Conservation (phyloP, 1,140 invertebrate genomes). For the Hormaphis cornu region DNA sequence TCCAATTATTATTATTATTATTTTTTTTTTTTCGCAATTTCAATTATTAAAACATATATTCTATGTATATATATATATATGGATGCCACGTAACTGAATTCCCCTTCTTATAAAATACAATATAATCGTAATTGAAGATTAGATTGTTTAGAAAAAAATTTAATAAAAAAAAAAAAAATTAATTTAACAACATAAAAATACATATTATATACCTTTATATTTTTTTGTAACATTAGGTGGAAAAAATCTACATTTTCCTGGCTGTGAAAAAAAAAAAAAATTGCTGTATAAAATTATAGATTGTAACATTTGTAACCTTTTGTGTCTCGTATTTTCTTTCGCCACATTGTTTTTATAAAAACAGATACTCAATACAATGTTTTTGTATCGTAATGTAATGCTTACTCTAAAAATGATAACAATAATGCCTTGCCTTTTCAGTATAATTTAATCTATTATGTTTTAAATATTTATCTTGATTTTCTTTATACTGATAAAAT, state of each 20-base stretch:
- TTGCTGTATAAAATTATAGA: conserved; percentile 28
- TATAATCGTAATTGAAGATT: conserved; percentile 22
- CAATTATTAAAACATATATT: background rate
- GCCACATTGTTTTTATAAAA: conserved; percentile 20
- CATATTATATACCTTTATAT: conserved; percentile 7
- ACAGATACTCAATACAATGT: conserved; percentile 23
- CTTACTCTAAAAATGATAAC: conserved; percentile 21
- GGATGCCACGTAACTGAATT: conserved; percentile 8
- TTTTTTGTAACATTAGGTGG: conserved; percentile 24
- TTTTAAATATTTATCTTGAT: conserved; percentile 5
- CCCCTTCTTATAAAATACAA: background rate
- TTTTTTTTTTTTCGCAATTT: conserved; percentile 23
- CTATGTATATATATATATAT: background rate
- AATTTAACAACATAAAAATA: background rate
- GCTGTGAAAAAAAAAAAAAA: conserved; percentile 27
- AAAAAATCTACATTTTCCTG: conserved; percentile 25
- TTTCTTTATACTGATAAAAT: background rate
- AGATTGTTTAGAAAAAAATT: conserved; percentile 26
- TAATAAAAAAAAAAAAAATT: background rate
- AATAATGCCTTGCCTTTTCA: conserved; percentile 2
- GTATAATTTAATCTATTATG: background rate
- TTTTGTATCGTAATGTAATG: conserved; percentile 27
- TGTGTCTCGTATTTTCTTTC: conserved; percentile 30
- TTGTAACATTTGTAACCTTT: conserved; percentile 22
- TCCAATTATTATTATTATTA: conserved; percentile 16